A percentile compares a stretch with the other conserved stretches of the same genome.
phyloP scores from a whole-genome alignment of 1,140 invertebrate genomes.

The Macrosteles quadrilineatus region DNA sequence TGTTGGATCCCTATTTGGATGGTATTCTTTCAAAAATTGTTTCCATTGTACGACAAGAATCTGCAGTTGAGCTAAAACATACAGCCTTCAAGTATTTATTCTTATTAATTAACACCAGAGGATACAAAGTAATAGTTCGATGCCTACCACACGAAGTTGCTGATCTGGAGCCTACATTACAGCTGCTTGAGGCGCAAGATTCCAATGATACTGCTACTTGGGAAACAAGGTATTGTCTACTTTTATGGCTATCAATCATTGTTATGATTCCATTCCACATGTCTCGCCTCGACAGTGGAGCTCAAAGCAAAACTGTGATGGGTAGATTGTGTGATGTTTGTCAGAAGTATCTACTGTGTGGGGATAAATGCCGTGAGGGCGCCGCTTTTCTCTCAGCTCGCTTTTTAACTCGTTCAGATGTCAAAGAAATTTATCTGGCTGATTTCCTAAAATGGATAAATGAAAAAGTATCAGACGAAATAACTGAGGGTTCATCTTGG shows the following conservation, averaged over 20 bases:
- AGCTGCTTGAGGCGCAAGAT: slow-evolving; percentile 77
- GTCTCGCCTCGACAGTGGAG: slow-evolving; percentile 71
- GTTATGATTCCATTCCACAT: slow-evolving; percentile 96
- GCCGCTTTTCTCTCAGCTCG: slow-evolving; percentile 43
- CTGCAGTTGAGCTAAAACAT: slow-evolving; percentile 64
- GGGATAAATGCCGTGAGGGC: slow-evolving; percentile 60
- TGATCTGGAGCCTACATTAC: slow-evolving; percentile 82
- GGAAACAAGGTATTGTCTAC: slow-evolving; percentile 87
- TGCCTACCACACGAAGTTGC: slow-evolving; percentile 92
- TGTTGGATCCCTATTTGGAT: slow-evolving; percentile 86
- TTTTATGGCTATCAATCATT: slow-evolving; percentile 97
- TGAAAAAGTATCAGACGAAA: not conserved
- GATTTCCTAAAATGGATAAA: slow-evolving; percentile 64
- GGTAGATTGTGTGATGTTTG: slow-evolving; percentile 61
- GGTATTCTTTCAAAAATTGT: slow-evolving; percentile 71
- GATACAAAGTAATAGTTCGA: slow-evolving; percentile 87
- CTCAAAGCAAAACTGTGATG: slow-evolving; percentile 61
- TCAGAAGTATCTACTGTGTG: slow-evolving; percentile 74
- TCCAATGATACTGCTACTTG: slow-evolving; percentile 74
- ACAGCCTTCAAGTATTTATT: slow-evolving; percentile 83
- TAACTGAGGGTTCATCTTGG: slow-evolving; percentile 34
- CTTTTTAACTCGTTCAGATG: slow-evolving; percentile 69
- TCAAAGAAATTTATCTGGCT: slow-evolving; percentile 77
- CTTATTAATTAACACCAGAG: slow-evolving; percentile 86
- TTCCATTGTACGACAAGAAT: slow-evolving; percentile 62